Base-by-base conservation (phyloP, 1,140 invertebrate species). In the Conopomorpha cramerella region DNA sequence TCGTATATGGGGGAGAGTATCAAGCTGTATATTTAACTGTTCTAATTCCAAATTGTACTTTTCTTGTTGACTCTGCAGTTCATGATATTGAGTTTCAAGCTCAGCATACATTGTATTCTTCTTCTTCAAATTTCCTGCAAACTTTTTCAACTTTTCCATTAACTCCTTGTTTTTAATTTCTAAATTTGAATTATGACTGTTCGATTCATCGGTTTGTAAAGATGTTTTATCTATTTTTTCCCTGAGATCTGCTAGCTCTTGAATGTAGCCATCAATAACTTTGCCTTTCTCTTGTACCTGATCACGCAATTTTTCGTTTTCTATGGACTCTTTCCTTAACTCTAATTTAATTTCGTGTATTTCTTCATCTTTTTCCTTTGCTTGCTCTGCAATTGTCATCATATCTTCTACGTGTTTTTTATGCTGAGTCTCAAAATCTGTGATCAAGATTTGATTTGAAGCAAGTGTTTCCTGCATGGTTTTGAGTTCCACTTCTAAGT, bases 141-240 rank as follows among this genome's bases (percentile, higher is more conserved):
- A 84, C 44, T 89, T 89, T 47, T 90, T 90, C 57, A 91, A 81
- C 63, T 90, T 90, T 34, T 90, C 87, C 15, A 85, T 52, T 8
- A 81, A 62, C 45, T 86, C 82, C 46, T 82, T 78, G 65, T 85
- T 56, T 51, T 71, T 78, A 43, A 56, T 40, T 61, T 79, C 51
- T 31, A 72, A 42, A 16, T 39, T 42, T 11, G 18, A 26, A 43
- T 45, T 59, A 18, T 65, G 54, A 39, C 72, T 66, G 25, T 42
- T 51, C 28, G 61, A 43, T 41, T 55, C 41, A 34, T 37, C 43
- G 38, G 62, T 52, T 23, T 64, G 56, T 25, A 26, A 26, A 19
- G 43, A 67, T 31, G 65, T 15, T 6, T 49, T 30, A 31, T 56
- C 43, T 11, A 76, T 30, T 36, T 60, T 55, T 30, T 46, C 38